Conservation (phyloP, 1,140 invertebrate species). For the Bombus vancouverensis region DNA sequence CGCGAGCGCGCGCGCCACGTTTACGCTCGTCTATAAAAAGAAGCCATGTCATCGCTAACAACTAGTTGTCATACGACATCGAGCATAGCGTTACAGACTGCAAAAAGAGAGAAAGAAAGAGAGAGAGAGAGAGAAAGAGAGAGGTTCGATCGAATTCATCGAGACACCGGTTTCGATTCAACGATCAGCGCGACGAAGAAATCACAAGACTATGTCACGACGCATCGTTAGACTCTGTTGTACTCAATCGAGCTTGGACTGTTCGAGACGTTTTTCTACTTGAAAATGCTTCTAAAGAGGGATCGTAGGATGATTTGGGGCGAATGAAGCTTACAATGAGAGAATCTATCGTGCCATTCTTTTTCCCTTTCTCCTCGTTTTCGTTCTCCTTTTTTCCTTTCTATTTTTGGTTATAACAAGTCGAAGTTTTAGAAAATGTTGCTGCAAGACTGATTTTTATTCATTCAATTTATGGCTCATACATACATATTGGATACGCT, state of each 20-base stretch:
- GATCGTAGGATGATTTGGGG: not conserved
- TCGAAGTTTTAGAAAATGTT: too few relatives aligned
- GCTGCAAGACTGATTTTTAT: too few relatives aligned
- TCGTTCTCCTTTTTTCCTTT: too few relatives aligned
- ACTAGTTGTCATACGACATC: conserved; percentile 47
- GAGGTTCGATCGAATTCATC: conserved; percentile 34
- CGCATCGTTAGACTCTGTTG: conserved; percentile 30
- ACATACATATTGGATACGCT: too few relatives aligned
- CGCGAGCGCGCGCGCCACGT: conserved; percentile 39
- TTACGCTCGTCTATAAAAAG: conserved; percentile 74
- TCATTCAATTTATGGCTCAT: too few relatives aligned
- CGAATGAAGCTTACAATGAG: not conserved
- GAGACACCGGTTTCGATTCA: conserved; percentile 38
- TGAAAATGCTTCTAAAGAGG: not conserved
- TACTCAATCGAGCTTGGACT: not conserved
- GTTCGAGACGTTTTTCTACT: too few relatives aligned
- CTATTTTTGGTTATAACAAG: too few relatives aligned
- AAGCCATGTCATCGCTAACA: conserved; percentile 72
- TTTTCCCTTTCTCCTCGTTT: not conserved
- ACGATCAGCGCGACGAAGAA: conserved; percentile 21
- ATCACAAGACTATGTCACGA: not conserved
- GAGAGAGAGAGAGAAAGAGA: conserved; percentile 15
- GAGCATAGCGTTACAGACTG: conserved; percentile 29
- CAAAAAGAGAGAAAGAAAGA: conserved; percentile 4
- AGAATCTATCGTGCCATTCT: not conserved